Conservation (phyloP, 92 coral and sea anemone genomes). For the Heteractis magnifica region DNA sequence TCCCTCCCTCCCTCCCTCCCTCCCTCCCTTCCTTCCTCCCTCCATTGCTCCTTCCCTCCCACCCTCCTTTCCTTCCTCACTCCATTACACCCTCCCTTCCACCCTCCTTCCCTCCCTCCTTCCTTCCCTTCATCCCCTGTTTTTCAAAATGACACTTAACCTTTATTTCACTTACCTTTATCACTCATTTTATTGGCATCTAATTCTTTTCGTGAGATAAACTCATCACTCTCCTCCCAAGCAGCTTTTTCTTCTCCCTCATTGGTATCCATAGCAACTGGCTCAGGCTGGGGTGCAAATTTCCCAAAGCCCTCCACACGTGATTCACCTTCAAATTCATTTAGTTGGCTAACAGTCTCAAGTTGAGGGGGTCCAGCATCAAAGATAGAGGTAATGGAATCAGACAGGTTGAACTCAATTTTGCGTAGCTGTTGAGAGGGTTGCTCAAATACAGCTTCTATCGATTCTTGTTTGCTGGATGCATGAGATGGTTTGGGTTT, state of each 20-base stretch:
- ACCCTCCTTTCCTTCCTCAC: background rate
- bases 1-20: background rate
- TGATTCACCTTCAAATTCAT: conserved; percentile 10
- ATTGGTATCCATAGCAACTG: conserved; percentile 23
- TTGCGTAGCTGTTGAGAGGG: conserved; percentile 74
- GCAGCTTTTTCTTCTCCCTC: conserved; percentile 56
- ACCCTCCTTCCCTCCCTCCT: background rate
- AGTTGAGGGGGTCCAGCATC: conserved; percentile 74
- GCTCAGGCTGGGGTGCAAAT: conserved; percentile 73
- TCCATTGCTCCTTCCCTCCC: background rate
- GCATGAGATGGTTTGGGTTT: conserved; percentile 45
- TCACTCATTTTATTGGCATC: conserved; percentile 68
- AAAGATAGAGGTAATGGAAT: conserved; percentile 90
- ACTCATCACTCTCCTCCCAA: conserved; percentile 62
- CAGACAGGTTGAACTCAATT: conserved; percentile 85
- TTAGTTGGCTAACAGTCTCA: background rate
- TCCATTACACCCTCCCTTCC: background rate
- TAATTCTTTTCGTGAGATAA: conserved; percentile 70
- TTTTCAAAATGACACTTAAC: background rate
- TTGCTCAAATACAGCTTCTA: conserved; percentile 87
- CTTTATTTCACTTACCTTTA: conserved; percentile 51
- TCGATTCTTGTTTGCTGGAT: conserved; percentile 56
- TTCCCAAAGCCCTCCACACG: conserved; percentile 79
- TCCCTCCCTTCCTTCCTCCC: background rate
- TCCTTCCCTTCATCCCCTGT: background rate